These are phyloP conservation scores for Plecotus auritus DNA, from an alignment of 2,113 vertebrate species.

Conservation along the genomic window DNA sequence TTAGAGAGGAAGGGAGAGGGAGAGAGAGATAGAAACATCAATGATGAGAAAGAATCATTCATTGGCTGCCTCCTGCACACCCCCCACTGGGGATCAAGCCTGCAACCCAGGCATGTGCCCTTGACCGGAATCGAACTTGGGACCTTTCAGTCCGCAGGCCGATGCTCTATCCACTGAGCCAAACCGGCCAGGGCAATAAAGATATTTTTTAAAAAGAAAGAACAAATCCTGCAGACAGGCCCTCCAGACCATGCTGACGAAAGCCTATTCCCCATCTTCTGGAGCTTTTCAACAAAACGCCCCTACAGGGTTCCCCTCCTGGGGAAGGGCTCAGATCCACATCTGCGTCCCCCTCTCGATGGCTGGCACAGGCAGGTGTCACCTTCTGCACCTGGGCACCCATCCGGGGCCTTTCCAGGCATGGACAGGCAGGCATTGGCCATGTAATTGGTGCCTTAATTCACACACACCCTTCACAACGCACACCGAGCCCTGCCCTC, in stretches of 20 bases:
- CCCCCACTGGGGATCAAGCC: no score
- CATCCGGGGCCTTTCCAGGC: no score
- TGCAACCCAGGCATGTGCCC: no score
- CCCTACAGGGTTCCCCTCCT: no score
- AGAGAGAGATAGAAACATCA: no score
- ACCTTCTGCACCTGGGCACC: not conserved
- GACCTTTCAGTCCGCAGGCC: no score
- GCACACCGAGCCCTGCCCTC: fast-evolving
- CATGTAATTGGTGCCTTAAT: fast-evolving
- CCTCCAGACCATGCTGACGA: fast-evolving
- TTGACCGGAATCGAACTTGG: no score
- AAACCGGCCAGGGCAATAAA: no score
- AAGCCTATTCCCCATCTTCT: not conserved
- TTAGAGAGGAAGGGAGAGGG: no score
- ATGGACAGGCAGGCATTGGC: fast-evolving
- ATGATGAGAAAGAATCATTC: no score
- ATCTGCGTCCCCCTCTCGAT: fast-evolving
- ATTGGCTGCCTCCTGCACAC: no score
- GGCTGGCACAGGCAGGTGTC: not conserved
- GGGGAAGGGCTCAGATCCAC: not conserved
- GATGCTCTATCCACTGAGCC: no score
- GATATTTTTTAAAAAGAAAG: not conserved
- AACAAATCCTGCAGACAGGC: not conserved
- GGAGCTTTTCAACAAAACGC: not conserved
- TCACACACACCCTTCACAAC: not conserved